A percentile compares a stretch with the other conserved stretches of the same genome.
phyloP scores from a whole-genome alignment of 2,113 vertebrate species.

The Dicerorhinus sumatrensis region DNA sequence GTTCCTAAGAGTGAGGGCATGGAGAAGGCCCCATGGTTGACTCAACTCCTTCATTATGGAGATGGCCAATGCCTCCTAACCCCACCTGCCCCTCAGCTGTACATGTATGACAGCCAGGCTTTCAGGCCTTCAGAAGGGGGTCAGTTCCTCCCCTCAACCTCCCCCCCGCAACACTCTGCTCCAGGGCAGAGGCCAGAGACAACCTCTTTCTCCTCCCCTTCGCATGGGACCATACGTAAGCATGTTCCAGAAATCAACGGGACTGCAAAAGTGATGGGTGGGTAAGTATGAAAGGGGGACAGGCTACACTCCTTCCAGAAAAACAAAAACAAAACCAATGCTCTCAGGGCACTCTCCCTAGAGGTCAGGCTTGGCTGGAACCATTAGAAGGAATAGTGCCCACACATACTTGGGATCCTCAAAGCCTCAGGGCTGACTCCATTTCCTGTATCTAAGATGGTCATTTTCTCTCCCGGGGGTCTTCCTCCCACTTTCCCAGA shows the following conservation, averaged over 20 bases:
- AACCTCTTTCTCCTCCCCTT: background rate
- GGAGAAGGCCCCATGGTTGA: background rate
- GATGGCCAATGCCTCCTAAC: background rate
- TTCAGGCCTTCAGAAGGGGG: background rate
- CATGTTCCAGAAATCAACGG: background rate
- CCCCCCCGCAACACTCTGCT: too few relatives aligned
- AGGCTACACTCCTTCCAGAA: background rate
- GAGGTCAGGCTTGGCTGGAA: background rate
- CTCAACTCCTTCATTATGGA: background rate
- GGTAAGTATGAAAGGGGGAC: background rate
- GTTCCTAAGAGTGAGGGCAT: slow-evolving; percentile 87
- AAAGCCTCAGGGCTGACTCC: too few relatives aligned
- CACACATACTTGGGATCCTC: background rate
- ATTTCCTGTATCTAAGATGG: background rate
- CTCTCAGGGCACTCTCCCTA: accelerated
- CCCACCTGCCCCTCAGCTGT: slow-evolving; percentile 60
- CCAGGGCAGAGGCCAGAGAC: background rate
- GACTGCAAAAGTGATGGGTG: too few relatives aligned
- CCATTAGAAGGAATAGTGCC: background rate
- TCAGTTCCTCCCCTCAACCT: accelerated
- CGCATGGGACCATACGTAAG: accelerated
- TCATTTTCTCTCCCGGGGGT: background rate
- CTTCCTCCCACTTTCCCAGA: background rate
- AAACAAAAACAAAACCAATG: background rate
- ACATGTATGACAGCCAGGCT: background rate